These are phyloP conservation scores for Lasioglossum malachurum DNA, from an alignment of 2,888 invertebrate genomes.

Conservation along the genomic window DNA sequence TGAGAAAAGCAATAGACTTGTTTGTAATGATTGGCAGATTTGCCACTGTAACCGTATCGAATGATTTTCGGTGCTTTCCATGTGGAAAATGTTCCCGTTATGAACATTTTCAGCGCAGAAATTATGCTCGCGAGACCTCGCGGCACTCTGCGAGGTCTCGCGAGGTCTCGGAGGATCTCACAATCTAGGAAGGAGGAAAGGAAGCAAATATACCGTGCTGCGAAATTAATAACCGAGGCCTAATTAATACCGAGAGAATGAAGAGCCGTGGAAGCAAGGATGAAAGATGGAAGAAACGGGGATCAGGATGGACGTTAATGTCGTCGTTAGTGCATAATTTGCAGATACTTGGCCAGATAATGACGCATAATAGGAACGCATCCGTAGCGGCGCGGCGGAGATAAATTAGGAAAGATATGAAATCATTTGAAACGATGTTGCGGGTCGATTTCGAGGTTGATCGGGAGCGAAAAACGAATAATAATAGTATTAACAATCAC, in stretches of 20 bases:
- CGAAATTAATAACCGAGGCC: slow-evolving; percentile 30
- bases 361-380: slow-evolving; percentile 38
- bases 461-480: neutral
- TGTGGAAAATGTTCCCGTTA: neutral
- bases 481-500: neutral
- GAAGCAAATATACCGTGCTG: neutral
- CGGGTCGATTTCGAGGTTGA: neutral
- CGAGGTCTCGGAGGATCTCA: neutral
- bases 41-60: neutral
- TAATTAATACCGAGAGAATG: slow-evolving; percentile 43
- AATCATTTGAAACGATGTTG: neutral
- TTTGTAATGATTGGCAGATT: neutral
- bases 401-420: slow-evolving; percentile 61
- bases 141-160: neutral
- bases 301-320: neutral
- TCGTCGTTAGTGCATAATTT: slow-evolving; percentile 40
- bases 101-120: neutral
- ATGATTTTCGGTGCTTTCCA: neutral
- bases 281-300: neutral
- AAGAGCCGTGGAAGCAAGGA: slow-evolving; percentile 18
- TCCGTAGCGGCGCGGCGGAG: slow-evolving; percentile 25
- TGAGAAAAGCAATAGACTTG: neutral
- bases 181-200: neutral
- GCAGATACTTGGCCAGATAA: slow-evolving; percentile 59
- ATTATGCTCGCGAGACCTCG: neutral